These are phyloP conservation scores for Erebia aethiops DNA, from an alignment of 2,888 invertebrate species.

Conservation along the genomic window DNA sequence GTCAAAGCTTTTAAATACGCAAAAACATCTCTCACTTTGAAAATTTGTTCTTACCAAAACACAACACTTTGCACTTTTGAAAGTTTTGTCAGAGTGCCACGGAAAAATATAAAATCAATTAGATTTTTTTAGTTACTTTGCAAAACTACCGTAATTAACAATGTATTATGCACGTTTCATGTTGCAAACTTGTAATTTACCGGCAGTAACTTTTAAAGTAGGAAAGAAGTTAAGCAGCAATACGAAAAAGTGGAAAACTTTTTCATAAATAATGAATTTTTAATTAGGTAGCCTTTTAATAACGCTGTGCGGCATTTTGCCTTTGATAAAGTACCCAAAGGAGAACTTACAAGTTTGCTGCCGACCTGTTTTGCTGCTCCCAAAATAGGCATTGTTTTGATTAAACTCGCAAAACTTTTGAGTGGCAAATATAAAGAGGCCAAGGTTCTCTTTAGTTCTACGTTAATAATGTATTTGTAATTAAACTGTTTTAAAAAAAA, in stretches of 20 bases:
- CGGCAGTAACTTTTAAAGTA: conserved; percentile 37
- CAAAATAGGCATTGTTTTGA: conserved; percentile 30
- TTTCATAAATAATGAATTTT: conserved; percentile 42
- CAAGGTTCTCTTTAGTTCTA: not conserved
- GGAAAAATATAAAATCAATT: conserved; percentile 7
- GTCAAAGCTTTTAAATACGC: conserved; percentile 5
- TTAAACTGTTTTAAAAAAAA: no score
- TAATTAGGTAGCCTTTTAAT: conserved; percentile 42
- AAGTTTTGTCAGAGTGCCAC: not conserved
- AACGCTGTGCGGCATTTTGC: conserved; percentile 37
- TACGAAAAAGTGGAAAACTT: conserved; percentile 40
- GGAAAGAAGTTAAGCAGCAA: conserved; percentile 38
- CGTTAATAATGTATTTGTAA: not conserved
- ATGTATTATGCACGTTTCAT: conserved; percentile 31
- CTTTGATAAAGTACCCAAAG: conserved; percentile 38
- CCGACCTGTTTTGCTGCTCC: conserved; percentile 28
- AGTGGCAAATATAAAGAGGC: conserved; percentile 11
- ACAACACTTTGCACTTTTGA: not conserved
- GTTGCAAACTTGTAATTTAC: conserved; percentile 36
- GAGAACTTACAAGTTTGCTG: conserved; percentile 36
- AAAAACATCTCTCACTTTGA: not conserved
- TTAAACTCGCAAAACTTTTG: conserved; percentile 21
- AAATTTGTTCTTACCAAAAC: not conserved
- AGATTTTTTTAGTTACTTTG: conserved; percentile 2
- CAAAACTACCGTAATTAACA: conserved; percentile 11